phyloP scores from a whole-genome alignment of 2,797 vertebrate species.

The Heteromormyrus szaboi region DNA sequence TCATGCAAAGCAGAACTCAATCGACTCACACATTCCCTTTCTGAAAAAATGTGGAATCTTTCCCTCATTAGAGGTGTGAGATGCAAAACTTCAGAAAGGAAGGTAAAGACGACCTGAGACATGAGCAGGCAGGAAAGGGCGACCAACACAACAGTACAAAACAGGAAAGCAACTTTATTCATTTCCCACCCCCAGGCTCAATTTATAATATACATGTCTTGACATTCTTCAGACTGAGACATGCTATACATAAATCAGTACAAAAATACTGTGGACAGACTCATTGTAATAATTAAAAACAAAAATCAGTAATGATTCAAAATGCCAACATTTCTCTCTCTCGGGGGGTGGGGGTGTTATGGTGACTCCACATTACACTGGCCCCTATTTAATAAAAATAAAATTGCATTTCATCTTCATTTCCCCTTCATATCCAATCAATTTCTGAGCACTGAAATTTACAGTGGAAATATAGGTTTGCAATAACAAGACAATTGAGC shows the following conservation, averaged over 20 bases:
- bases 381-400: not conserved
- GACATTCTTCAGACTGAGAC: slow-evolving; percentile 56
- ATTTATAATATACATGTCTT: slow-evolving; percentile 41
- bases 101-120: not conserved
- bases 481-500: not conserved
- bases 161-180: slow-evolving; percentile 65
- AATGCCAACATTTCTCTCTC: not conserved
- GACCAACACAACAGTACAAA: slow-evolving; percentile 48
- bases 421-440: not conserved
- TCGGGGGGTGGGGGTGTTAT: not conserved
- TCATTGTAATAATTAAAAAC: slow-evolving; percentile 5
- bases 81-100: not conserved
- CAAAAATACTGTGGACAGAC: slow-evolving; percentile 35
- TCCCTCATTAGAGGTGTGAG: not conserved
- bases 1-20: not conserved
- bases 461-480: not conserved
- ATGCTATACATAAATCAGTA: slow-evolving; percentile 32
- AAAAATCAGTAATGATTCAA: not conserved
- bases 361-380: not conserved
- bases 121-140: not conserved
- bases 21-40: not conserved
- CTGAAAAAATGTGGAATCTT: not conserved
- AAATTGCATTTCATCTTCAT: not conserved
- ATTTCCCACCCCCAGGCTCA: slow-evolving; percentile 43
- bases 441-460: not conserved